Evolutionary conservation across 2,888 invertebrate species (phyloP).

Genomic region (Gryllus longicercus): DNA sequence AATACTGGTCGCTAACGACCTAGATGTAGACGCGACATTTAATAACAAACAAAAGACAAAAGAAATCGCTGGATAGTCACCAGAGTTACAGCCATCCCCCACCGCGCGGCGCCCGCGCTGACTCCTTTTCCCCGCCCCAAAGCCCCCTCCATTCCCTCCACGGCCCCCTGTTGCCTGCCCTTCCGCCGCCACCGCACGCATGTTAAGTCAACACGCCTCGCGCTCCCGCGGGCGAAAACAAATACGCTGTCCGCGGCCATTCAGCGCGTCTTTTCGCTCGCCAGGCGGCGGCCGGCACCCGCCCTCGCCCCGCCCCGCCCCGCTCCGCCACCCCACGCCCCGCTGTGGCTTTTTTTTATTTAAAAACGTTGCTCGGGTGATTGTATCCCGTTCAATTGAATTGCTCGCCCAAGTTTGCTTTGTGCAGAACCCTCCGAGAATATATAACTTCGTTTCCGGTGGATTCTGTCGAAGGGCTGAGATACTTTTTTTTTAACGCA

Average conservation of each 20-base stretch:
- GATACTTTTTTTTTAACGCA: not conserved
- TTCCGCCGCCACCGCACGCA: not conserved
- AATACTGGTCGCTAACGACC: too few species aligned
- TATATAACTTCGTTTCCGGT: conserved; percentile 4
- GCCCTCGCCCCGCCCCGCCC: too few species aligned
- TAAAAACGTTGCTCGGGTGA: conserved; percentile 3
- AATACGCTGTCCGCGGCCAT: not conserved
- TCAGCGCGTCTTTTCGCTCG: not conserved
- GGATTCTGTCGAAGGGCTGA: not conserved
- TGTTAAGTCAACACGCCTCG: not conserved
- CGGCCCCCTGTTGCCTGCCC: not conserved
- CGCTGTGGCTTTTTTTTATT: not conserved
- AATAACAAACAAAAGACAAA: too few species aligned
- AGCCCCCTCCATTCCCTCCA: not conserved
- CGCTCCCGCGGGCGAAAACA: not conserved
- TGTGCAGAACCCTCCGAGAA: conserved; percentile 4
- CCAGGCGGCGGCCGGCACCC: not conserved
- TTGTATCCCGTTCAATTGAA: conserved; percentile 7
- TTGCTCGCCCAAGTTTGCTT: not conserved
- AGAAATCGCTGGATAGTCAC: too few species aligned
- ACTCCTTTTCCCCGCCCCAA: too few species aligned
- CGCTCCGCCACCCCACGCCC: too few species aligned
- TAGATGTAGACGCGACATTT: too few species aligned
- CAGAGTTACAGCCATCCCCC: too few species aligned
- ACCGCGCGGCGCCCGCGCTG: too few species aligned